Conservation (phyloP, 2,113 vertebrate species). For the Ictalurus punctatus region DNA sequence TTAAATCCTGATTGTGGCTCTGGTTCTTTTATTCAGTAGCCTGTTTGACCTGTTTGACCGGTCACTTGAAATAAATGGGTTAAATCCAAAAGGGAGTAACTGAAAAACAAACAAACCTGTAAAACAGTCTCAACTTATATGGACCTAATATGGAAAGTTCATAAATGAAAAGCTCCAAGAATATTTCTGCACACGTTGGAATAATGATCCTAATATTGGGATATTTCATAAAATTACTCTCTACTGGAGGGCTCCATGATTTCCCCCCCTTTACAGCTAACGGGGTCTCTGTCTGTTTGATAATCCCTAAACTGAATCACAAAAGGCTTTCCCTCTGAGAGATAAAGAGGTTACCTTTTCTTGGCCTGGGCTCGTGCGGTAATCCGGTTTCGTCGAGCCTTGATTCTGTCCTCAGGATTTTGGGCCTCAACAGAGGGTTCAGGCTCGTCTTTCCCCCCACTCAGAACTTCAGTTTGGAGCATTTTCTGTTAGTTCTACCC, state of each 20-base stretch:
- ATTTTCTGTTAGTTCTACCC: constrained; percentile 33
- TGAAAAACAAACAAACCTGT: background rate
- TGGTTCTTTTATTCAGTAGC: background rate
- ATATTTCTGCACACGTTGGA: background rate
- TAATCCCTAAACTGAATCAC: constrained; percentile 10
- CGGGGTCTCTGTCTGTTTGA: background rate
- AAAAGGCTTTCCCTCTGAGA: background rate
- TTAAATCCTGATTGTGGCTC: background rate
- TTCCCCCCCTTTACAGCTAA: background rate
- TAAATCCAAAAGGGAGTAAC: background rate
- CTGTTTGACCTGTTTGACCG: too few relatives aligned
- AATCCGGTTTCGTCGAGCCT: constrained; percentile 72
- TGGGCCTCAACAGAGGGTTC: constrained; percentile 49
- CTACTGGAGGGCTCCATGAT: background rate
- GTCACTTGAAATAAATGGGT: background rate
- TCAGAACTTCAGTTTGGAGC: constrained; percentile 33
- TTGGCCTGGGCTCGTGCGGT: constrained; percentile 64
- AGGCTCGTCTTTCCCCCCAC: background rate
- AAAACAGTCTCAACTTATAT: background rate
- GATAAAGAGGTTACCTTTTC: constrained; percentile 62
- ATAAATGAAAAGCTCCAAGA: background rate
- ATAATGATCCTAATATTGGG: background rate
- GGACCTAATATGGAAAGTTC: background rate
- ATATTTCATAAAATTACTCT: background rate
- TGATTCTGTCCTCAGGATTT: constrained; percentile 71